Base-by-base conservation (phyloP, 2,888 invertebrate species). In the Lasioglossum leucozonium region DNA sequence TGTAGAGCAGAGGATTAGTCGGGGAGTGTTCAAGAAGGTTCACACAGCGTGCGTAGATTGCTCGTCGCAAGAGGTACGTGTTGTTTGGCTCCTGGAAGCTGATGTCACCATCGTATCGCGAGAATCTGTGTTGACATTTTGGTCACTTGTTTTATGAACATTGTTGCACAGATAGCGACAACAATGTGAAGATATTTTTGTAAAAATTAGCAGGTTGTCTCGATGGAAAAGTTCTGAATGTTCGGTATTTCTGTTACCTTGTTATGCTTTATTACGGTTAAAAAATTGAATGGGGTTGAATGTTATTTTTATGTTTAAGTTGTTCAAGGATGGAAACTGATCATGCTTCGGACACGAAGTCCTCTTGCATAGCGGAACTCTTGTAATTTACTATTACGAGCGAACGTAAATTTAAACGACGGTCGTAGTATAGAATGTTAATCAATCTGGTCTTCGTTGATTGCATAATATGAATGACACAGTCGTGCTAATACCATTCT, bases 381-480 rank as follows among this genome's bases (percentile, higher is more conserved):
- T 65, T 34, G 18, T 42, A 26, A 71, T 47, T 67, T 18, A n/a
- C 34, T 30, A 8, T 18, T 37, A 34, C 30, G 18, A 51, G 22
- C 2, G 22, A 11, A 40, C 16, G 5, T 30, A 16, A 13, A 37
- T 42, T 22, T 30, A 40, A 13, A 30, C 42, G 22, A 13, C 51
- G 13, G 34, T 6, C 18, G 4, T 18, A 55, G 34, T 62, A 10
- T 44, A 42, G 26, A 16, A 8, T 67, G n/a, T 44, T 44, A 44
- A n/a, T 79, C 44, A 80, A 37, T 74, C 58, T 37, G 37, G 65
- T 34, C 13, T n/a, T 13, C 30, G n/a, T 18, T 62, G 34, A 18
- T 83, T 82, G 80, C 40, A 71, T 37, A 82, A 82, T 30, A 8
- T 16, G 44, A 22, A 58, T 40, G 69, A 69, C 22, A 69, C 16